These are phyloP conservation scores for Rhagonycha lutea DNA, from an alignment of 2,888 invertebrate genomes.

Conservation along the genomic window DNA sequence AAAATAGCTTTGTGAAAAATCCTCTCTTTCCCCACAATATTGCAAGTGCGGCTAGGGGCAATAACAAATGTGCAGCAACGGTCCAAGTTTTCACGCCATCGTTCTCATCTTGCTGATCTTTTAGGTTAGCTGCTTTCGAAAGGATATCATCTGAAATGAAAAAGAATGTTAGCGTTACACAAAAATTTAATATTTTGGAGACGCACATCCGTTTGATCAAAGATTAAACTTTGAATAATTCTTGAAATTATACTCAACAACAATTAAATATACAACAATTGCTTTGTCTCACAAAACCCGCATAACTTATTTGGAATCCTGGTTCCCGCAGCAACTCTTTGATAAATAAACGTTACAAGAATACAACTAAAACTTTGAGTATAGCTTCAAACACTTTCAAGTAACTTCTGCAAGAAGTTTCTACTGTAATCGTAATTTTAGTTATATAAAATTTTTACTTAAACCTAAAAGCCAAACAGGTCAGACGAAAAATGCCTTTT, in stretches of 20 bases:
- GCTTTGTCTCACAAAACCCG: slow-evolving; percentile 39
- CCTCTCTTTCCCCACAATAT: slow-evolving; percentile 62
- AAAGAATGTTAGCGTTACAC: slow-evolving; percentile 6
- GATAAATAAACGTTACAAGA: slow-evolving; percentile 34
- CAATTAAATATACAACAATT: slow-evolving; percentile 35
- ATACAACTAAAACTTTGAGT: neutral
- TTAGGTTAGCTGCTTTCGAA: slow-evolving; percentile 10
- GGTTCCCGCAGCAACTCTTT: slow-evolving; percentile 33
- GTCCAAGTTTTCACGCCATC: slow-evolving; percentile 17
- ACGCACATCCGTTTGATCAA: neutral
- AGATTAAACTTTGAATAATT: neutral
- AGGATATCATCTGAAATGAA: slow-evolving; percentile 17
- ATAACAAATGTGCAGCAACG: slow-evolving; percentile 58
- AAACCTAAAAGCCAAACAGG: neutral
- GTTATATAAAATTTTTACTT: neutral
- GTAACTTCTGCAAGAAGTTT: neutral
- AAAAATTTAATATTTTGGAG: neutral
- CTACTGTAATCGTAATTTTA: too few species aligned
- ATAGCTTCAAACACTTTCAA: neutral
- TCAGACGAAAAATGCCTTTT: neutral
- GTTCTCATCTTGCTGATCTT: slow-evolving; percentile 1
- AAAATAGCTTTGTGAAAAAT: slow-evolving; percentile 58
- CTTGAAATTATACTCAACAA: neutral
- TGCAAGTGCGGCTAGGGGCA: slow-evolving; percentile 62
- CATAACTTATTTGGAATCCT: slow-evolving; percentile 38